These are phyloP conservation scores for Lamellibrachia columna DNA, from an alignment of 2,888 invertebrate species.

Conservation along the genomic window DNA sequence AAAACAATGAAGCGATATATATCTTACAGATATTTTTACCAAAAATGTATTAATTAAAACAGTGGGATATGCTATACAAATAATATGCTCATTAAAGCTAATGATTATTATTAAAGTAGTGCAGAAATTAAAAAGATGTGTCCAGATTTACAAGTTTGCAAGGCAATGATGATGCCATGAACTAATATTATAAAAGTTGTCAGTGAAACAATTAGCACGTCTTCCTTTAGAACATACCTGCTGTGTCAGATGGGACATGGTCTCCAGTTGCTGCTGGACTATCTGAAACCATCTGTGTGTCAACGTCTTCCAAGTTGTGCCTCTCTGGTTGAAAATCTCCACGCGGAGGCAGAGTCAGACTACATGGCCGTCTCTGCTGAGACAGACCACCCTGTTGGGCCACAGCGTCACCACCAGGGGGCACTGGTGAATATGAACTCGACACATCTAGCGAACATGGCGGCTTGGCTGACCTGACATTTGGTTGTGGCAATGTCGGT, in stretches of 20 bases:
- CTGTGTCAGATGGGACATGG: slow-evolving; percentile 21
- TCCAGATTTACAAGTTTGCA: not conserved
- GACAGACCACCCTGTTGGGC: slow-evolving; percentile 22
- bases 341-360: slow-evolving; percentile 59
- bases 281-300: not conserved
- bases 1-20: not conserved
- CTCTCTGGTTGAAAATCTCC: slow-evolving; percentile 41
- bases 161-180: not conserved
- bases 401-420: not conserved
- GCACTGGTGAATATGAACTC: not conserved
- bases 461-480: slow-evolving; percentile 12
- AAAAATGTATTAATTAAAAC: not conserved
- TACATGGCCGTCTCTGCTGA: slow-evolving; percentile 61
- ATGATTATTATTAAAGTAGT: not conserved
- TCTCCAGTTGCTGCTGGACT: not conserved
- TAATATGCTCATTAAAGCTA: not conserved
- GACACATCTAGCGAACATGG: not conserved
- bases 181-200: not conserved
- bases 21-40: not conserved
- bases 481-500: not conserved
- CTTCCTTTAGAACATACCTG: slow-evolving; percentile 22
- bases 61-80: not conserved
- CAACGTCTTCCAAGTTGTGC: not conserved
- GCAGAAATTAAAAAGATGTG: too few species aligned
- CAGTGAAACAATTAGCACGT: not conserved